phyloP scores from a whole-genome alignment of 2,888 invertebrate genomes.

The Danaus chrysippus region DNA sequence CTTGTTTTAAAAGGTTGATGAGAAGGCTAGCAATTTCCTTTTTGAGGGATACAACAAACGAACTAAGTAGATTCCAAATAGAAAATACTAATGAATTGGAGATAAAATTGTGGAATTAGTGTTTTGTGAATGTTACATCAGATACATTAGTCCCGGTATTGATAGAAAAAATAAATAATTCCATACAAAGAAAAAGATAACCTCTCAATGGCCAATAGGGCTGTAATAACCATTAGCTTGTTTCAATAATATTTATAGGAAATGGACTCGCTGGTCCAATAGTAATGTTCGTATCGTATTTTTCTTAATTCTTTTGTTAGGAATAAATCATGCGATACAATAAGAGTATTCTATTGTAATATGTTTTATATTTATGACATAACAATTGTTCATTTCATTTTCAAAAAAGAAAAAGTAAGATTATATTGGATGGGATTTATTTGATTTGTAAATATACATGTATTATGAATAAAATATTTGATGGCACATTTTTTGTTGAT shows the following conservation, averaged over 20 bases:
- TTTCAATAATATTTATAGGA: conserved; percentile 38
- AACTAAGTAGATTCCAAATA: background rate
- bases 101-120: background rate
- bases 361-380: too few relatives aligned
- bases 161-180: background rate
- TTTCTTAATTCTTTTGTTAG: background rate
- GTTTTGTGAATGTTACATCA: background rate
- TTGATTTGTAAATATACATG: too few relatives aligned
- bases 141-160: background rate
- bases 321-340: too few relatives aligned
- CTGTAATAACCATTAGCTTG: conserved; percentile 47
- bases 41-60: background rate
- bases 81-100: background rate
- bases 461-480: too few relatives aligned
- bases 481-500: too few relatives aligned
- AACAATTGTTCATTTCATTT: too few relatives aligned
- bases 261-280: conserved; percentile 57
- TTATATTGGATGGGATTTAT: too few relatives aligned
- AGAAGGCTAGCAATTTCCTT: conserved; percentile 8
- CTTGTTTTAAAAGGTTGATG: conserved; percentile 22
- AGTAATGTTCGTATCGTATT: background rate
- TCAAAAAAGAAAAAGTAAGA: too few relatives aligned
- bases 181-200: background rate
- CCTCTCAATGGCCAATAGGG: conserved; percentile 40
- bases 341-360: too few relatives aligned